Evolutionary conservation across 2,888 invertebrate genomes (phyloP), one percentile per base, ranked within the genome.

Genomic region (Drosophila neonasuta): DNA sequence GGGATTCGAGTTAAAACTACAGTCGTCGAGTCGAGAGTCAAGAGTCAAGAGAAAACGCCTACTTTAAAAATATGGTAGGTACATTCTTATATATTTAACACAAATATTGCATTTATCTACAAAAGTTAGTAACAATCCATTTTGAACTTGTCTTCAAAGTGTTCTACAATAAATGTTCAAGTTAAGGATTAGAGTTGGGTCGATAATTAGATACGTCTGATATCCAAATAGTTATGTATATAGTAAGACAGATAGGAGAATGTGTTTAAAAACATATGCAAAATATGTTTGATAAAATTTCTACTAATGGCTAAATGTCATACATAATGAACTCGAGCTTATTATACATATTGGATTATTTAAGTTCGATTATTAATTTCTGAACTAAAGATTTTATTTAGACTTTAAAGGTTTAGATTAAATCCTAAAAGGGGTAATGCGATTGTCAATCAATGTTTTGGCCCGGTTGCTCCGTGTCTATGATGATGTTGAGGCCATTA

Each of bases 61-160:
- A 86, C 84, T 81, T 84, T 75, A 75, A 78, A 86, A 86, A 81
- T 86, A 86, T 71, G 79, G 69, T 80, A 80, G 80, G 80, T 74
- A 63, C 65, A 77, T 66, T 30, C 57, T 32, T 41, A 49, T 48
- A 68, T 62, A 68, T 68, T 65, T 68, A 83, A 80, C 71, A 86
- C 68, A 86, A 68, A 82, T 86, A 86, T 86, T 86, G 81, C 80
- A 74, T 68, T 77, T 86, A 68, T 56, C 78, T 81, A 86, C 81
- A 69, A 68, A 71, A 71, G 86, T 80, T 77, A 70, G 73, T 86
- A 81, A 81, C 81, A 81, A 86, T 81, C 80, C 84, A 69, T 77
- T 81, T 86, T 81, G 87, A 81, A 81, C 81, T 81, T 86, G 60
- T 64, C 10, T 63, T 57, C 67, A 62, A 62, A 68, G 13, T 34